Base-by-base conservation (phyloP, 2,888 invertebrate genomes). In the Sericinus montela region DNA sequence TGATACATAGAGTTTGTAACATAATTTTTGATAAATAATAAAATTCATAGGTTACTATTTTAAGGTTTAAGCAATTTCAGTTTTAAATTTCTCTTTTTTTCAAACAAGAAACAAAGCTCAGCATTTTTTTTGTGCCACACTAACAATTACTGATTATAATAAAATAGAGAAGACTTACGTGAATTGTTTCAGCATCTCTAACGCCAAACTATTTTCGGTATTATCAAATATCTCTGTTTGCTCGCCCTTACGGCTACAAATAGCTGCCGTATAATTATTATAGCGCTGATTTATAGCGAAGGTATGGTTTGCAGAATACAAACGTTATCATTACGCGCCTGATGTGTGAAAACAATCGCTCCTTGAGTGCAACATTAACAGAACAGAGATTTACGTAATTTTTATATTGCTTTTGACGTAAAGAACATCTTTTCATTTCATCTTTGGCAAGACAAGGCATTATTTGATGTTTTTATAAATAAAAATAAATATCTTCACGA, bases 201-300 rank as follows among this genome's bases (percentile, higher is more conserved):
- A 52, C 59, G 58, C 56, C 38, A 8, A 25, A 54, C 47, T 52
- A 46, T 56, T 52, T 48, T 49, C 44, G 37, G 41, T 49, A 58
- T 67, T 74, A 77, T 75, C 75, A 63, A 63, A 58, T 63, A 60
- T 62, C 69, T 61, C 65, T 68, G 71, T 75, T 75, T 69, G 72
- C 67, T 65, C 63, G 60, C 69, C 72, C 75, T 76, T 76, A 75
- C 69, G 67, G 72, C 73, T 76, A 72, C 77, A 80, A 80, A 82
- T 78, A 74, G 76, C 67, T 63, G 67, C 66, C 62, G 71, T 80
- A 77, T 81, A 83, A 85, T 86, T 81, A 86, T 83, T 83, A 86
- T 80, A 75, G 72, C 65, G 59, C 69, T 82, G 86, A 87, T 87
- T 86, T 86, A 87, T 78, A 63, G 69, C 60, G 38, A 45, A 54